phyloP scores from a whole-genome alignment of 2,888 invertebrate genomes.

The Pegoplata infirma region DNA sequence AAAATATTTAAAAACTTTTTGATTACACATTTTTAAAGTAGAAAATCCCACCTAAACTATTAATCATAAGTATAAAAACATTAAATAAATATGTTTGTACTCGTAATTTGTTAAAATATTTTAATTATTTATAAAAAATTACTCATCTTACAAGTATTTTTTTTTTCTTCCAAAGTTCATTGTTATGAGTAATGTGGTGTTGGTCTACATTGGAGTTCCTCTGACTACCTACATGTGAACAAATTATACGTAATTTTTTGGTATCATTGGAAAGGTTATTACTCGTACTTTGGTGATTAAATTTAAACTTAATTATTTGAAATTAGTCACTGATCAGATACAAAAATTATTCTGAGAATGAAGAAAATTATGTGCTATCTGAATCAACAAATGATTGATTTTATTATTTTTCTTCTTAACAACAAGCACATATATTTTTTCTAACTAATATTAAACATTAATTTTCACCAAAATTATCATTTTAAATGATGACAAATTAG shows the following conservation, averaged over 20 bases:
- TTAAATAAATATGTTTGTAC: neutral
- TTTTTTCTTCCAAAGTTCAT: constrained; percentile 29
- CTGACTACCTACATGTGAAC: constrained; percentile 16
- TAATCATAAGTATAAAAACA: constrained; percentile 17
- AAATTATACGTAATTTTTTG: constrained; percentile 13
- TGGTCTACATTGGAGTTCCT: constrained; percentile 18
- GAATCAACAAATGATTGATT: constrained; percentile 9
- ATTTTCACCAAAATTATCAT: neutral
- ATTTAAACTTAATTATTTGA: constrained; percentile 17
- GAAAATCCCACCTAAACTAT: neutral
- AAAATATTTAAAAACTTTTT: neutral
- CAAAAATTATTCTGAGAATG: constrained; percentile 28
- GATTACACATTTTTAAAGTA: neutral
- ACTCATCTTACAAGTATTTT: constrained; percentile 44
- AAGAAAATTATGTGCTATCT: constrained; percentile 9
- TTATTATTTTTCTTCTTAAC: constrained; percentile 5
- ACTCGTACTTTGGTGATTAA: constrained; percentile 21
- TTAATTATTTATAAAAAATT: constrained; percentile 29
- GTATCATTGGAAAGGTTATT: constrained; percentile 41
- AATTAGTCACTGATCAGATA: constrained; percentile 37
- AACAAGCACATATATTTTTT: too few relatives aligned
- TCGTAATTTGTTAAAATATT: constrained; percentile 11
- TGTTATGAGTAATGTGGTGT: constrained; percentile 49
- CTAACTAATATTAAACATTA: too few relatives aligned
- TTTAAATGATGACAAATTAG: too few relatives aligned